These are phyloP conservation scores for Pantala flavescens DNA, from an alignment of 1,140 invertebrate genomes.

Conservation along the genomic window DNA sequence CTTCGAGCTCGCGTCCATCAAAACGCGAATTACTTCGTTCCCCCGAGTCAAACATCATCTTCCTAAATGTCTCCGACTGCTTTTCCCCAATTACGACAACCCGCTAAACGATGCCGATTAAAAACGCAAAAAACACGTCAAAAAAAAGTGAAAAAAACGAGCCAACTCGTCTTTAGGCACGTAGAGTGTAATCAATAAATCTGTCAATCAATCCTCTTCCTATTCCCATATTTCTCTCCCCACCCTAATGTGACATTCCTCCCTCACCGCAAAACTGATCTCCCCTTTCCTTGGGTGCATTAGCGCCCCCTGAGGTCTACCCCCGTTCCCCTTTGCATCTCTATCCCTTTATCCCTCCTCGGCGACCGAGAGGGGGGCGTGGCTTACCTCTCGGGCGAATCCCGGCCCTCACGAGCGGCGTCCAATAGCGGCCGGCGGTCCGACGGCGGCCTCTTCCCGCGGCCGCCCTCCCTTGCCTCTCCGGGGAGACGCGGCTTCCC, in stretches of 20 bases:
- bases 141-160: no score
- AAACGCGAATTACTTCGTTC: no score
- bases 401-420: not conserved
- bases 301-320: no score
- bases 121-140: no score
- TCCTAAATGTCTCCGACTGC: no score
- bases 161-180: no score
- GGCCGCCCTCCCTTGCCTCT: not conserved
- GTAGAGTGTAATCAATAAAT: no score
- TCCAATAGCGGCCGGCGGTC: not conserved
- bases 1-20: no score
- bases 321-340: no score
- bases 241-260: not conserved
- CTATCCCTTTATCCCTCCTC: not conserved
- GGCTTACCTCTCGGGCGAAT: not conserved
- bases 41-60: no score
- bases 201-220: not conserved
- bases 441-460: not conserved
- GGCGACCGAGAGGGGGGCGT: not conserved
- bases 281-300: not conserved
- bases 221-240: not conserved
- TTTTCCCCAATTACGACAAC: no score
- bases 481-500: not conserved
- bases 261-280: not conserved
- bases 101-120: no score